Evolutionary conservation across 2,797 vertebrate species (phyloP).

Genomic region (Typhlichthys subterraneus): DNA sequence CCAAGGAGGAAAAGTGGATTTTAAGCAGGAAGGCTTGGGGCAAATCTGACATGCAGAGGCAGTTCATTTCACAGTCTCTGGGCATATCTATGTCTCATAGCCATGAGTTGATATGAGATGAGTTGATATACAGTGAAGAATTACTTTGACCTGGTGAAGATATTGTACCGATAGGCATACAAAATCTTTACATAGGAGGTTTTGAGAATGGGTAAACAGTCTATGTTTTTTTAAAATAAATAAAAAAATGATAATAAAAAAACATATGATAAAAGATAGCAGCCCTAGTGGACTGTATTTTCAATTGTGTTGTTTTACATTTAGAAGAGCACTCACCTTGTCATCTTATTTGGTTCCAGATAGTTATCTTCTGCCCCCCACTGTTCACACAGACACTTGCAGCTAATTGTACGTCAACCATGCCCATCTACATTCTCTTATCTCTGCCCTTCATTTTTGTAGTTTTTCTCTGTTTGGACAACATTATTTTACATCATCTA

Average conservation of each 20-base stretch:
- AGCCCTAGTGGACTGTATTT: too few relatives aligned
- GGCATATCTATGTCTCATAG: too few relatives aligned
- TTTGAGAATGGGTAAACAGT: too few relatives aligned
- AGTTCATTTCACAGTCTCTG: too few relatives aligned
- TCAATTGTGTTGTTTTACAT: slow-evolving; percentile 27
- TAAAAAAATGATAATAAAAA: too few relatives aligned
- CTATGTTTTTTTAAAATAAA: too few relatives aligned
- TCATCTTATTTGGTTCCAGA: slow-evolving; percentile 29
- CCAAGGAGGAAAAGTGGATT: too few relatives aligned
- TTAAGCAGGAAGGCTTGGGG: too few relatives aligned
- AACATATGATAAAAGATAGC: too few relatives aligned
- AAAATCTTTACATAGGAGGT: background rate
- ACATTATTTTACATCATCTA: slow-evolving; percentile 24
- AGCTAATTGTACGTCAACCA: slow-evolving; percentile 6
- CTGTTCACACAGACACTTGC: slow-evolving; percentile 40
- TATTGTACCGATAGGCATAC: background rate
- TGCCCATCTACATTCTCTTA: background rate
- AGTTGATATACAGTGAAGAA: background rate
- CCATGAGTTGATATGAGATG: too few relatives aligned
- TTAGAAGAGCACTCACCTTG: slow-evolving; percentile 26
- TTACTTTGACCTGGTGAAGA: too few relatives aligned
- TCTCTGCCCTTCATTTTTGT: slow-evolving; percentile 14
- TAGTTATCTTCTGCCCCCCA: slow-evolving; percentile 59
- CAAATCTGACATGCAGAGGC: too few relatives aligned
- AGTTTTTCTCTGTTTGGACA: slow-evolving; percentile 23